These are phyloP conservation scores for Lathronympha strigana DNA, from an alignment of 2,888 invertebrate genomes.

Conservation along the genomic window DNA sequence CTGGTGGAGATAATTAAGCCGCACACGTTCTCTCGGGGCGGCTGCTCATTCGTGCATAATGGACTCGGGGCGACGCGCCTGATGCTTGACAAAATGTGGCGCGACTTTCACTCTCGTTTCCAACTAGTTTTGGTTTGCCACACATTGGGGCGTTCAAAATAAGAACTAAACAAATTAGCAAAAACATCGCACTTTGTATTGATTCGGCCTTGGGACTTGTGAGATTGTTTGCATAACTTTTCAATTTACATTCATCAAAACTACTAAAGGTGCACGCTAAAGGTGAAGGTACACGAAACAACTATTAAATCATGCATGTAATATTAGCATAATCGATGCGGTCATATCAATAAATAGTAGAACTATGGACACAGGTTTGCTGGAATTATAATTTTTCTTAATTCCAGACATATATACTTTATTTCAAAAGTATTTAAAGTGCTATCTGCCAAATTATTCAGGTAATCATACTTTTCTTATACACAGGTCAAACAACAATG, in stretches of 20 bases:
- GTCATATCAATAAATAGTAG: constrained; percentile 7
- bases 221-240: constrained; percentile 23
- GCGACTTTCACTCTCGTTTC: constrained; percentile 79
- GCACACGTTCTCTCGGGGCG: constrained; percentile 81
- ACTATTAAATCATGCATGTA: neutral
- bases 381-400: too few relatives aligned
- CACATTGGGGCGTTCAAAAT: constrained; percentile 18
- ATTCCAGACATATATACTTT: too few relatives aligned
- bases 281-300: neutral
- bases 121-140: constrained; percentile 57
- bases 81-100: constrained; percentile 80
- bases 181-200: neutral
- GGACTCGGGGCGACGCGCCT: constrained; percentile 74
- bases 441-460: neutral
- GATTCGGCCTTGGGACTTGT: neutral
- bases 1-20: constrained; percentile 68
- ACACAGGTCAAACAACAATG: neutral
- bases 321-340: neutral
- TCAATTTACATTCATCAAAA: constrained; percentile 15
- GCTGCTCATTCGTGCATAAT: constrained; percentile 83
- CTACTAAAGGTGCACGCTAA: too few relatives aligned
- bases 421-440: too few relatives aligned
- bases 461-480: neutral
- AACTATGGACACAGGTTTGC: too few relatives aligned
- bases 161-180: constrained; percentile 6